Evolutionary conservation across 2,113 vertebrate species (phyloP).

Genomic region (Cryptoleucopteryx plumbea): DNA sequence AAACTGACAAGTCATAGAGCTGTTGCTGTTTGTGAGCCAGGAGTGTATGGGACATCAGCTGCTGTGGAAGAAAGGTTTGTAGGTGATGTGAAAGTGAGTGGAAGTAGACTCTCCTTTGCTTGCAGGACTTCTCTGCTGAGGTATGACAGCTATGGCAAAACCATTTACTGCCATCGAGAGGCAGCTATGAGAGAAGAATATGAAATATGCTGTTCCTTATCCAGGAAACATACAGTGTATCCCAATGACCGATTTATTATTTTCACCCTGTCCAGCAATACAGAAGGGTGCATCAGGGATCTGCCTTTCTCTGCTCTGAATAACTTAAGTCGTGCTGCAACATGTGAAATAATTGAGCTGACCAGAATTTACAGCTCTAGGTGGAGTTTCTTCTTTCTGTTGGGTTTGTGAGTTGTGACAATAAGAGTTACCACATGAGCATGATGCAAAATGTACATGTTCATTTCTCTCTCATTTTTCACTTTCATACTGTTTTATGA

Average conservation of each 20-base stretch:
- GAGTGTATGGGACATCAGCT: constrained; percentile 13
- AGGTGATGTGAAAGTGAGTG: constrained; percentile 32
- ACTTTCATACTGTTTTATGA: constrained; percentile 57
- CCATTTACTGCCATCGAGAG: constrained; percentile 79
- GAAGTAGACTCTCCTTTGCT: constrained; percentile 55
- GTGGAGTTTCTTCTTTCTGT: constrained; percentile 64
- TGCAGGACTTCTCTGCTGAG: constrained; percentile 62
- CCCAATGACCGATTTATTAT: constrained; percentile 75
- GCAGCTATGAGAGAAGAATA: constrained; percentile 67
- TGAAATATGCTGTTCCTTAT: constrained; percentile 65
- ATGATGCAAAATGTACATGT: constrained; percentile 27
- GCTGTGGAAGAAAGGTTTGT: constrained; percentile 26
- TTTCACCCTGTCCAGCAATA: constrained; percentile 71
- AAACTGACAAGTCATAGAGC: background rate
- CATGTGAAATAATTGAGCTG: constrained; percentile 75
- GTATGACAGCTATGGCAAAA: constrained; percentile 59
- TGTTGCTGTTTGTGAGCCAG: background rate
- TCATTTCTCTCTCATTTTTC: constrained; percentile 61
- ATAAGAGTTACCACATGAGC: constrained; percentile 29
- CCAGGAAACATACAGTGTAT: constrained; percentile 60
- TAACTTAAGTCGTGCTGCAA: constrained; percentile 71
- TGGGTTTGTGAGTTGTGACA: constrained; percentile 59
- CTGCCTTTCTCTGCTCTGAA: constrained; percentile 70
- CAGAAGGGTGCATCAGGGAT: constrained; percentile 71
- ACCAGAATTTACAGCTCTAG: constrained; percentile 74